Conservation (phyloP, 2,797 vertebrate species). For the Dendrocincla tyrannina region DNA sequence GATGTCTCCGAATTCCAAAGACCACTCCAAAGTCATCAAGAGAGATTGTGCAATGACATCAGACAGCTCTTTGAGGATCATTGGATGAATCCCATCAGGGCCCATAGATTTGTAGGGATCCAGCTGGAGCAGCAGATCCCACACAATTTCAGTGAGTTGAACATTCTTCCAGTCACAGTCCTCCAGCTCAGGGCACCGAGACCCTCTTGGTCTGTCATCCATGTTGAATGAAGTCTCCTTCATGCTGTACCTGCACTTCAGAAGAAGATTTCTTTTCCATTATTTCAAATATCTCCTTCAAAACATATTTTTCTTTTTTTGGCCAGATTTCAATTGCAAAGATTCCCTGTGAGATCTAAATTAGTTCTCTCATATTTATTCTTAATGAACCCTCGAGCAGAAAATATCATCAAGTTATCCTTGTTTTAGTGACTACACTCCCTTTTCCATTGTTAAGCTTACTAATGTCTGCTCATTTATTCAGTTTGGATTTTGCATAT, state of each 20-base stretch:
- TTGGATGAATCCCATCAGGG: neutral
- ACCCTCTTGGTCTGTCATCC: neutral
- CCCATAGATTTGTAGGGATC: neutral
- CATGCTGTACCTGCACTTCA: neutral
- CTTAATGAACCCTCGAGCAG: neutral
- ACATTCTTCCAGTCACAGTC: neutral
- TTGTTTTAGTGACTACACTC: neutral
- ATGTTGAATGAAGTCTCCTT: neutral
- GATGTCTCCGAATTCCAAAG: neutral
- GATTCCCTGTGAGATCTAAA: neutral
- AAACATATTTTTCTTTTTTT: neutral
- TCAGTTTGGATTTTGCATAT: neutral
- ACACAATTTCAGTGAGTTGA: neutral
- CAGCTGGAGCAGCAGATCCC: neutral
- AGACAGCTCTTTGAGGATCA: neutral
- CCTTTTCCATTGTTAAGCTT: neutral
- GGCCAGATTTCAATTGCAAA: neutral
- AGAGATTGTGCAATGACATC: neutral
- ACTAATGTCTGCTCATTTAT: neutral
- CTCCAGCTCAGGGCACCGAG: neutral
- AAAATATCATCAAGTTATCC: neutral
- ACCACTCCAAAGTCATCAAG: neutral
- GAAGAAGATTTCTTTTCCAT: neutral
- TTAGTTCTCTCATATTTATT: neutral
- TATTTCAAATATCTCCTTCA: neutral